These are phyloP conservation scores for Stenodema calcarata DNA, from an alignment of 2,888 invertebrate genomes.

Conservation along the genomic window DNA sequence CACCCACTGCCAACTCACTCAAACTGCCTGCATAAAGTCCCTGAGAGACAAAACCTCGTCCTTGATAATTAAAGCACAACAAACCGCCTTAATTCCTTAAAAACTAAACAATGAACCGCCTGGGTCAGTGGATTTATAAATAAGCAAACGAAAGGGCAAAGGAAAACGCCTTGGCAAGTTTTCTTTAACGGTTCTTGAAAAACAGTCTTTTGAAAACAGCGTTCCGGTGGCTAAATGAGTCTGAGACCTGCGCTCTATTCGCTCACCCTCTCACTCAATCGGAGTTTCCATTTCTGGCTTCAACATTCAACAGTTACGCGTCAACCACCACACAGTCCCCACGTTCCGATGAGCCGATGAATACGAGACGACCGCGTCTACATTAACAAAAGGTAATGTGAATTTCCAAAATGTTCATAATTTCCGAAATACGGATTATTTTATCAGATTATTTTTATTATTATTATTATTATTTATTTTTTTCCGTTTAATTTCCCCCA, in stretches of 20 bases:
- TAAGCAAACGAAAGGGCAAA: background rate
- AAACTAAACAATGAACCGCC: background rate
- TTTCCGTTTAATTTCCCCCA: too few relatives aligned
- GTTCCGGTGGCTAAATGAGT: background rate
- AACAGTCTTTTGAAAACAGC: background rate
- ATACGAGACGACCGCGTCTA: background rate
- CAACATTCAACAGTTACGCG: slow-evolving; percentile 28
- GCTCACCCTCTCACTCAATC: background rate
- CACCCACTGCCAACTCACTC: too few relatives aligned
- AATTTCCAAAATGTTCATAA: too few relatives aligned
- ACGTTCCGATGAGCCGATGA: background rate
- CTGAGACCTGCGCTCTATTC: background rate
- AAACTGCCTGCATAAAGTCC: too few relatives aligned
- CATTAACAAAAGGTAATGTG: too few relatives aligned
- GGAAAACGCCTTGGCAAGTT: background rate
- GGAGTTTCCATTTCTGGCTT: background rate
- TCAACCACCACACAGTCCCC: background rate
- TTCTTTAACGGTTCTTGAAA: background rate
- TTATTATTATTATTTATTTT: too few relatives aligned
- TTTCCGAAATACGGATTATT: too few relatives aligned
- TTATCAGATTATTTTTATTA: too few relatives aligned
- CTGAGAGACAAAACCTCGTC: too few relatives aligned
- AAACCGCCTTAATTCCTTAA: too few relatives aligned
- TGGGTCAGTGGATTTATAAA: background rate
- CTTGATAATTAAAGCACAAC: too few relatives aligned